Evolutionary conservation across 2,888 invertebrate species (phyloP), one percentile per base, ranked within the genome.

Genomic region (Philereme vetulata): DNA sequence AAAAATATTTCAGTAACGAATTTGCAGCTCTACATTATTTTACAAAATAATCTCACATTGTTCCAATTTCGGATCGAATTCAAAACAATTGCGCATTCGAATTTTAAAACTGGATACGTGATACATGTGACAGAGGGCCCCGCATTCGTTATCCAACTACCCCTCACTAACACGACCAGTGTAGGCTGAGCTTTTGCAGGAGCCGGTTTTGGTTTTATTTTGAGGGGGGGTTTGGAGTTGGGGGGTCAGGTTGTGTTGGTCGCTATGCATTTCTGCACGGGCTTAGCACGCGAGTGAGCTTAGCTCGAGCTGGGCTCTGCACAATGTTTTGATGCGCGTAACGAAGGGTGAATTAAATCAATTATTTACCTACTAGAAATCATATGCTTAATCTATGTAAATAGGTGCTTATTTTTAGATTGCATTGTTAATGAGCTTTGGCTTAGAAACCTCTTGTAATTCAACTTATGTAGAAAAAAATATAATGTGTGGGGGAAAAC

Each of bases 261-360:
- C 73, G 78, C 81, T 84, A 84, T 87, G 88, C 86, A 89, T 89
- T 91, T 90, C 88, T 90, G 90, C 90, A 90, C 82, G 85, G 86
- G 82, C 82, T 84, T 83, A 80, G 85, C 86, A 83, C 82, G 86
- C 86, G 85, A 86, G 80, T 82, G 76, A 73, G 79, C 81, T 80
- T 76, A 77, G 81, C 82, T 70, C 71, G 70, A 81, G 86, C 86
- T 86, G 82, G 72, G 72, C 76, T 80, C 82, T 90, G 89, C 90
- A 86, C 56, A 59, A 59, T 56, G 51, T 49, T 62, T 49, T 42
- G 50, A 46, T 21, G 34, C 44, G 58, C 56, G 44, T 61, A 56
- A 54, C 48, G 52, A 60, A 51, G 57, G 60, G 62, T 42, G 54
- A 51, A 47, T 48, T 62, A 58, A 56, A 62, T 60, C 57, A 64